Percentiles rank a stretch among this genome's conserved stretches.
phyloP scores from a whole-genome alignment of 2,113 vertebrate genomes.

The Ivindomyrus marchei region DNA sequence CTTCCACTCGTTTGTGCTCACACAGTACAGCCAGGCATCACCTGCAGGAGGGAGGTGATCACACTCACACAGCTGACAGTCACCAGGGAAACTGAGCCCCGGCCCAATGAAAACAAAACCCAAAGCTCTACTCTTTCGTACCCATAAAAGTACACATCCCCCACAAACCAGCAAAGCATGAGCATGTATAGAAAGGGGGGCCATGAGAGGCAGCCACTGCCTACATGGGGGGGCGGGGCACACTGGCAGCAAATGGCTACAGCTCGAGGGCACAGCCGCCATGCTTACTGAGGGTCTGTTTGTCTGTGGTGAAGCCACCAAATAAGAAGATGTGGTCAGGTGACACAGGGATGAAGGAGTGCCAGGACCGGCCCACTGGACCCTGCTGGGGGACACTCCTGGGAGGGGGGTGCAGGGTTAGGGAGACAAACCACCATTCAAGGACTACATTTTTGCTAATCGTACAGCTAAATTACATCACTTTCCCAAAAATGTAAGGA shows the following conservation, averaged over 20 bases:
- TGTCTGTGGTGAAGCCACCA: conserved; percentile 92
- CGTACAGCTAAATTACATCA: not conserved
- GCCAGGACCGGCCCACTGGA: conserved; percentile 87
- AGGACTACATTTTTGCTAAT: not conserved
- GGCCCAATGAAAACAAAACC: not conserved
- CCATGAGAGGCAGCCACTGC: not conserved
- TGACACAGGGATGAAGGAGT: conserved; percentile 83
- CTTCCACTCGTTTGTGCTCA: conserved; percentile 86
- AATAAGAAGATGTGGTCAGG: conserved; percentile 88
- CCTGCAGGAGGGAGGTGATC: conserved; percentile 53
- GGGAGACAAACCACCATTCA: not conserved
- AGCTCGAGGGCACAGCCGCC: not conserved
- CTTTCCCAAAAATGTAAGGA: not conserved
- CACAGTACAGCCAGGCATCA: conserved; percentile 89
- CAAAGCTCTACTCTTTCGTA: not conserved
- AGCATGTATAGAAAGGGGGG: not conserved
- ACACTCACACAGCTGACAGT: not conserved
- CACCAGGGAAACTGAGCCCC: not conserved
- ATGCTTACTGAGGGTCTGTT: conserved; percentile 83
- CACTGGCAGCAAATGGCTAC: not conserved
- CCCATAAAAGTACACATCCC: too few species aligned
- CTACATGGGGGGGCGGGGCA: not conserved
- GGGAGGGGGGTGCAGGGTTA: not conserved
- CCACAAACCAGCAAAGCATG: not conserved
- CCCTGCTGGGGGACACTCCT: conserved; percentile 58